Base-by-base conservation (phyloP, 2,888 invertebrate species). In the Cryptocephalus moraei region DNA sequence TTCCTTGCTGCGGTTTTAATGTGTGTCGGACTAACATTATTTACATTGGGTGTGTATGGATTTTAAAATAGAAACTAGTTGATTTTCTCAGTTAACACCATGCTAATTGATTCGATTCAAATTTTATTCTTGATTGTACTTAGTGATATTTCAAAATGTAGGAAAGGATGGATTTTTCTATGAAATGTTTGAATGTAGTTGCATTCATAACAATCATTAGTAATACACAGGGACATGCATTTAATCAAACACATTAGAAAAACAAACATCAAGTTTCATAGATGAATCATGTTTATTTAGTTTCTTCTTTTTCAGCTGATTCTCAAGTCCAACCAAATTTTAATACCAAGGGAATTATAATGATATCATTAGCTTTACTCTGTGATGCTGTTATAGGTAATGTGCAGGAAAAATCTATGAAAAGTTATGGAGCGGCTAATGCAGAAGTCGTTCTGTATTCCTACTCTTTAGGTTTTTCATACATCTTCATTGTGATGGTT, bases 371-470 rank as follows among this genome's bases (percentile, higher is more conserved):
- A 58, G 96, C 96, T 0, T 70, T 97, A 44, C 71, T 94, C 3
- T 95, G 94, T 62, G 96, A 97, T 72, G 96, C 96, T 0, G 79
- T 89, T 9, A 95, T 97, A 54, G 96, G 96, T 13, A 97, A 97
- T 72, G 87, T 95, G 0, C 96, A 97, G 71, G 96, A 97, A 68
- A 94, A 94, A 66, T 84, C 86, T 0, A 92, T 97, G 87, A 89
- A 87, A 61, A 79, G 80, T 51, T 79, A 84, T 64, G 80, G 82
- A 52, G 91, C 91, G 0, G 75, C 85, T 0, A 94, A 91, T 69
- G 86, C 88, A 53, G 95, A 96, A 77, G 86, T 96, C 42, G 93
- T 92, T 1, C 77, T 91, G 45, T 94, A 91, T 65, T 95, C 95
- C 0, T 96, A 95, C 69, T 81, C 84, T 0, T 79, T 96, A 56